These are phyloP conservation scores for Cosmia pyralina DNA, from an alignment of 2,888 invertebrate genomes.

Conservation along the genomic window DNA sequence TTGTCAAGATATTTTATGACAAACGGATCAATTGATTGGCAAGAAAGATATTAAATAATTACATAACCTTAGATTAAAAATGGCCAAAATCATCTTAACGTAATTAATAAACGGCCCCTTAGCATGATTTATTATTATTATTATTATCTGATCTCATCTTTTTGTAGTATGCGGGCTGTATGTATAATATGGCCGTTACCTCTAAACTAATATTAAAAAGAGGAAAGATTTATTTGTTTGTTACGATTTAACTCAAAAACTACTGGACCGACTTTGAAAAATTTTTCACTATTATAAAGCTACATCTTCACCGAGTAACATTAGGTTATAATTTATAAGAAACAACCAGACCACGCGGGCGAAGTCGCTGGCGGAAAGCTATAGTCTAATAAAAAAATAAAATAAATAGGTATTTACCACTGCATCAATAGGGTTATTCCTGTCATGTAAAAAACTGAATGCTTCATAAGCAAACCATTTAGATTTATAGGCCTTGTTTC, in stretches of 20 bases:
- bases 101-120: constrained; percentile 4
- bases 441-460: constrained; percentile 53
- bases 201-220: not conserved
- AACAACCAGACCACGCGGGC: no score
- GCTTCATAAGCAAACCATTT: constrained; percentile 50
- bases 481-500: constrained; percentile 40
- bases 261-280: no score
- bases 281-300: no score
- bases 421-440: constrained; percentile 46
- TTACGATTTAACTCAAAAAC: no score
- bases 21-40: constrained; percentile 49
- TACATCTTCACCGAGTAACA: no score
- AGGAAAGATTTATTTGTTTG: no score
- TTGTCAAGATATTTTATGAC: constrained; percentile 50
- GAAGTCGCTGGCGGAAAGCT: no score
- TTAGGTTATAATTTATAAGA: no score
- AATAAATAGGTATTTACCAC: constrained; percentile 38
- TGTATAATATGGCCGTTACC: not conserved
- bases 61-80: constrained; percentile 22
- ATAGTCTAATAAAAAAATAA: not conserved
- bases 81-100: not conserved
- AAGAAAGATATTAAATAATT: constrained; percentile 48
- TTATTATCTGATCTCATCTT: not conserved
- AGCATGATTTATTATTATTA: not conserved
- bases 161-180: not conserved